A percentile compares a stretch with the other conserved stretches of the same genome.
These are phyloP conservation scores for Gopherus flavomarginatus DNA, from an alignment of 2,113 vertebrate species.

Conservation along the genomic window DNA sequence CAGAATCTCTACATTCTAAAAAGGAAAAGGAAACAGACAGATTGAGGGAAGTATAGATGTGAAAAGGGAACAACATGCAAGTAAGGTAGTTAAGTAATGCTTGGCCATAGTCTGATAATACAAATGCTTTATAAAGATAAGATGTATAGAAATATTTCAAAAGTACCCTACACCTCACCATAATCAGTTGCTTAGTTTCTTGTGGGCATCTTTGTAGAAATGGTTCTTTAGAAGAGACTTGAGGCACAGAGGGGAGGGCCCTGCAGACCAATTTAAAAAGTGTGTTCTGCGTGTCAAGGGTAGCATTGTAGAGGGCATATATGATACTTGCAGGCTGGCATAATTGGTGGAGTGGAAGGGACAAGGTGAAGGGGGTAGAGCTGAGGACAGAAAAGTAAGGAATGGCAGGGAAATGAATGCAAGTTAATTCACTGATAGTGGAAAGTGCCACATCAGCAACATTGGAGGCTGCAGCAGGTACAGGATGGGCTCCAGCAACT, in stretches of 20 bases:
- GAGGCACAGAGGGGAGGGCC: rapidly evolving
- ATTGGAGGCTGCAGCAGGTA: rapidly evolving
- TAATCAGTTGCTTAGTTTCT: rapidly evolving
- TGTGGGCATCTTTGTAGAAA: background rate
- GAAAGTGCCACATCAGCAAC: background rate
- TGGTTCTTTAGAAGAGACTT: background rate
- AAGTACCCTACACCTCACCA: background rate
- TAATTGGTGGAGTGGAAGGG: background rate
- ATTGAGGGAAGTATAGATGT: background rate
- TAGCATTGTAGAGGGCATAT: background rate
- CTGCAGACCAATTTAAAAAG: background rate
- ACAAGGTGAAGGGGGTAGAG: rapidly evolving
- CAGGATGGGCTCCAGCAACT: background rate
- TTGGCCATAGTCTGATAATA: background rate
- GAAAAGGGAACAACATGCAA: background rate
- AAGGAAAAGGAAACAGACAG: background rate
- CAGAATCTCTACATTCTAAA: background rate
- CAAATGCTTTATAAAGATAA: background rate
- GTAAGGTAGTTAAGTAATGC: background rate
- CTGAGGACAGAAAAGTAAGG: rapidly evolving
- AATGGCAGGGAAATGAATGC: background rate
- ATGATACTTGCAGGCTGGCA: background rate
- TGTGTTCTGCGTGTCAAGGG: background rate
- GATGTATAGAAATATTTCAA: background rate
- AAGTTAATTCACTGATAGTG: rapidly evolving